Base-by-base conservation (phyloP, 2,888 invertebrate species). In the Phortica okadai region DNA sequence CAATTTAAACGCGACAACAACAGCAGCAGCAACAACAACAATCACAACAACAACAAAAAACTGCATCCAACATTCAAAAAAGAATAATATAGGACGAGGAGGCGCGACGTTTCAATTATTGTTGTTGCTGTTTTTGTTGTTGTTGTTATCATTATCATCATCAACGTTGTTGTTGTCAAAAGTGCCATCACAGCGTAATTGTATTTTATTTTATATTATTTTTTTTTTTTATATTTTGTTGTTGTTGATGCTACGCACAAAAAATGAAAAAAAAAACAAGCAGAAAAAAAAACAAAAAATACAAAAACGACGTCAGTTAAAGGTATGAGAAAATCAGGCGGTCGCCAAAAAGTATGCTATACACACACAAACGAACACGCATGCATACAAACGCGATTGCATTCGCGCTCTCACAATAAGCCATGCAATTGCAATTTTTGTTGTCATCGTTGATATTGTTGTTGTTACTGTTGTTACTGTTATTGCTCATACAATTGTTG, bases 321-420 rank as follows among this genome's bases (percentile, higher is more conserved):
- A 10, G 16, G 42, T n/a, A 16, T 44, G 25, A 11, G 16, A 50
- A 70, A 14, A 16, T n/a, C 25, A n/a, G 16, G 33, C 70, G n/a
- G 56, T 41, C 54, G 77, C 85, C 85, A 82, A 86, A 87, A 85
- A 86, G 85, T 86, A 85, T 85, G 84, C 85, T 85, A 83, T 76
- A 69, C 75, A 59, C 62, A 45, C 76, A 74, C 73, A 75, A 69
- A 73, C 70, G 74, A 64, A 74, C 70, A 73, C 74, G 59, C 44
- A 25, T 74, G 14, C 56, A 41, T 50, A 70, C 16, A 70, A 70
- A 72, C 21, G 21, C 21, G 21, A 21, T 21, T 25, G 56, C 69
- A 72, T 10, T 11, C 33, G 21, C 21, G 33, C 16, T n/a, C 11
- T 11, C 50, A 50, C 50, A 50, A 50, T 50, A 50, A 62, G 42